phyloP scores from a whole-genome alignment of 2,797 vertebrate genomes.

The Gallinago solitaria region DNA sequence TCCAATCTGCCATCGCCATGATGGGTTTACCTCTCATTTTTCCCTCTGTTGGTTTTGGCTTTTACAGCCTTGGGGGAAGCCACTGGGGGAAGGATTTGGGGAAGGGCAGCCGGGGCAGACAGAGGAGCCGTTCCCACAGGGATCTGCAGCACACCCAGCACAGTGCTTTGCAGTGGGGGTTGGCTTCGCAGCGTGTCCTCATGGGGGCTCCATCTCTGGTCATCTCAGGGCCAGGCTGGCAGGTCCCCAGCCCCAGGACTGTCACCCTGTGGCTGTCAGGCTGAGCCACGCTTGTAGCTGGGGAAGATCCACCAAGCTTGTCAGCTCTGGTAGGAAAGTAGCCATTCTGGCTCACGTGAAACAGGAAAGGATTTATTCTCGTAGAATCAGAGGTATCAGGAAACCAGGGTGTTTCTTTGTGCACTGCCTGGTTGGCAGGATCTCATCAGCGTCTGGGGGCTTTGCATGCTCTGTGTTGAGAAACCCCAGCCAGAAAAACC shows the following conservation, averaged over 20 bases:
- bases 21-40: accelerated
- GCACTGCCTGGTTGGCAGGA: neutral
- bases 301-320: neutral
- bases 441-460: neutral
- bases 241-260: neutral
- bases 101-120: neutral
- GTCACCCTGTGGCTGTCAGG: neutral
- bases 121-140: accelerated
- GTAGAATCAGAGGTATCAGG: neutral
- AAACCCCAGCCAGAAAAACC: neutral
- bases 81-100: neutral
- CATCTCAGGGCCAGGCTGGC: too few species aligned
- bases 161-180: accelerated
- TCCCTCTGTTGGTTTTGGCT: neutral
- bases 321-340: neutral
- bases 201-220: accelerated
- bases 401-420: neutral
- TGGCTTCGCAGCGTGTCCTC: neutral
- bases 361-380: neutral
- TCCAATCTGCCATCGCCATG: neutral
- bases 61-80: neutral
- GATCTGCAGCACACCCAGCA: neutral
- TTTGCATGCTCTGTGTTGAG: accelerated
- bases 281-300: accelerated
- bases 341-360: neutral